phyloP scores from a whole-genome alignment of 2,888 invertebrate species.

The Ormyrus labotus region DNA sequence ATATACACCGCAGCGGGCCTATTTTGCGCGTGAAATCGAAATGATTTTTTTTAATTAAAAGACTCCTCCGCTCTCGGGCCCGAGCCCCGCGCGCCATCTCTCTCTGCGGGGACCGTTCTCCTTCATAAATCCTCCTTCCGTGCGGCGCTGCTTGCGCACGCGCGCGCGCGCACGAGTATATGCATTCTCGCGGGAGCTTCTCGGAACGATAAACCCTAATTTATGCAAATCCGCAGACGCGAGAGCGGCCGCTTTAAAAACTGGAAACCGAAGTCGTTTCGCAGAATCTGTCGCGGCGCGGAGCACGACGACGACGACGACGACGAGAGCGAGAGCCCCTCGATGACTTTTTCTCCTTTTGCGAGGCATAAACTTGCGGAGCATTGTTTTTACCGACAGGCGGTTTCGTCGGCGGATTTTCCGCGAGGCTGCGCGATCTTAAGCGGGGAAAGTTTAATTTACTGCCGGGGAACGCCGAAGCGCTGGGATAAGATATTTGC shows the following conservation, averaged over 20 bases:
- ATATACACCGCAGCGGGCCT: not conserved
- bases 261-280: slow-evolving; percentile 57
- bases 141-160: not conserved
- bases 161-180: slow-evolving; percentile 54
- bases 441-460: too few species aligned
- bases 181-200: slow-evolving; percentile 62
- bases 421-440: too few species aligned
- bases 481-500: too few species aligned
- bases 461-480: too few species aligned
- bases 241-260: slow-evolving; percentile 51
- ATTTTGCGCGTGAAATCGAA: slow-evolving; percentile 59
- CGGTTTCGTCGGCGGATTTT: too few species aligned
- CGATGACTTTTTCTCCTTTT: not conserved
- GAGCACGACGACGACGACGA: slow-evolving; percentile 24
- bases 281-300: slow-evolving; percentile 55
- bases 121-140: slow-evolving; percentile 67
- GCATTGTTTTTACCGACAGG: too few species aligned
- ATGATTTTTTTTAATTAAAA: slow-evolving; percentile 59
- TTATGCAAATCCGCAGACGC: slow-evolving; percentile 72
- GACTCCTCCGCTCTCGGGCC: too few species aligned
- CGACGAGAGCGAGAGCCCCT: slow-evolving; percentile 15
- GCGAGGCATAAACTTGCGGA: too few species aligned
- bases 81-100: slow-evolving; percentile 9
- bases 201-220: slow-evolving; percentile 75
- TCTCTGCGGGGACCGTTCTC: slow-evolving; percentile 44